Evolutionary conservation across 64 coral and sea anemone genomes (phyloP), one percentile per base, ranked within the genome.

Genomic region (Montipora efflorescens): DNA sequence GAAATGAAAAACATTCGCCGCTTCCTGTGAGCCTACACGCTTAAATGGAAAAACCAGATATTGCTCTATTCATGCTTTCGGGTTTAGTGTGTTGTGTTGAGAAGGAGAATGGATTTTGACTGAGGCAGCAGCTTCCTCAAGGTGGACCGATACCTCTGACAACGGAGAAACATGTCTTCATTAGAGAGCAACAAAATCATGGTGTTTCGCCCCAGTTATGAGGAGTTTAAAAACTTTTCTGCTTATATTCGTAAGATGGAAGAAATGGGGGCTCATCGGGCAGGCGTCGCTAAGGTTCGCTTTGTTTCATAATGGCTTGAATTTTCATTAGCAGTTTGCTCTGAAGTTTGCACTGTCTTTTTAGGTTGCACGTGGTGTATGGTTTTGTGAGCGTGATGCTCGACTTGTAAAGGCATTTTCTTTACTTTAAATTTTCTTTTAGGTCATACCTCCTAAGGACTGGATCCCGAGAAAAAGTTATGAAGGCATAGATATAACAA

Each of bases 361-460:
- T 16, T 15, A 67, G 53, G 18, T 49, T 81, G 46, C 78, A 91
- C 47, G 78, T 76, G 73, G 69, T 59, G 68, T 19, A 76, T 14
- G 72, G 5, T 83, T 64, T 12, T 89, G 86, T 95, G 73, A 58
- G 73, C 10, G 46, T 51, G 57, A 8, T 8, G 74, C 36, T 82
- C 76, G 12, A 21, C 75, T 55, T 75, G 23, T 8, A 49, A 11
- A 67, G 43, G 22, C 23, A 73, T 64, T 64, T 64, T 12, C 11
- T 84, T 8, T 43, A 88, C 46, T 45, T 46, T 88, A 82, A 36
- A 82, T 21, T 9, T 75, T 36, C 50, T 36, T 78, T 49, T 5
- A 99, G 98, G 94, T 99, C 53, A 95, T 99, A 72, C 98, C 98
- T 76, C 98, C 98, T 8, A 99, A 96, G 80, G 98, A 90, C 76